Percentiles rank a stretch among this genome's conserved stretches.
These are phyloP conservation scores for Pollicipes pollicipes DNA, from an alignment of 1,140 invertebrate genomes.

Conservation along the genomic window DNA sequence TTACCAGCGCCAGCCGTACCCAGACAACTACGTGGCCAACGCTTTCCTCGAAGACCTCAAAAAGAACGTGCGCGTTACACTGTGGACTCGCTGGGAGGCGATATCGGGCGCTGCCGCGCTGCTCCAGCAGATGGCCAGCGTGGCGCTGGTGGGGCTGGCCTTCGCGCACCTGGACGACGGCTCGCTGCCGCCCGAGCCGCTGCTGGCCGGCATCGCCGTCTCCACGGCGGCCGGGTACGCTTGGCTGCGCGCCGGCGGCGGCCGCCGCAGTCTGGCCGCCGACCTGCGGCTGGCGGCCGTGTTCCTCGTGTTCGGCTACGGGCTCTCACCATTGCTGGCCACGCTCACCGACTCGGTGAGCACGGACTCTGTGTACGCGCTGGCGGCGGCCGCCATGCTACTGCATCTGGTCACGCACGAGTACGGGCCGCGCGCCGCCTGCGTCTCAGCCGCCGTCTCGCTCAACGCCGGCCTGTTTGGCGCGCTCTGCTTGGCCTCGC, in stretches of 20 bases:
- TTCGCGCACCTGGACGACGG: background rate
- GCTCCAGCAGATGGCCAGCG: background rate
- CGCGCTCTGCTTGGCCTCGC: slow-evolving; percentile 80
- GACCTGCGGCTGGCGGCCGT: slow-evolving; percentile 26
- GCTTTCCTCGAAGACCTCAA: background rate
- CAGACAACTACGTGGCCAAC: background rate
- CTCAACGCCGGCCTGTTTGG: slow-evolving; percentile 82
- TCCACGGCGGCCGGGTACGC: background rate
- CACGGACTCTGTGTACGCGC: slow-evolving; percentile 90
- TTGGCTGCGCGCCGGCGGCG: background rate
- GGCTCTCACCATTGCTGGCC: slow-evolving; percentile 77
- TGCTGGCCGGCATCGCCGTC: background rate
- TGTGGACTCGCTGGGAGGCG: background rate
- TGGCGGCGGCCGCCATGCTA: slow-evolving; percentile 67
- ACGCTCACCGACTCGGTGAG: slow-evolving; percentile 88
- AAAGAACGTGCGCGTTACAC: background rate
- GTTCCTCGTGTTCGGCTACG: slow-evolving; percentile 63
- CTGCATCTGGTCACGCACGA: slow-evolving; percentile 79
- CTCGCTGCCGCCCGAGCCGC: background rate
- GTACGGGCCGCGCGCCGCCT: slow-evolving; percentile 55
- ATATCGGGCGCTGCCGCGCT: background rate
- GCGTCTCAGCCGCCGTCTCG: slow-evolving; percentile 42
- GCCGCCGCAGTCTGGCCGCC: background rate
- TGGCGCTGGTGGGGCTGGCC: background rate
- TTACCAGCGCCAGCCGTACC: background rate